Conservation (phyloP, 2,888 invertebrate genomes). For the Athrips mouffetella region DNA sequence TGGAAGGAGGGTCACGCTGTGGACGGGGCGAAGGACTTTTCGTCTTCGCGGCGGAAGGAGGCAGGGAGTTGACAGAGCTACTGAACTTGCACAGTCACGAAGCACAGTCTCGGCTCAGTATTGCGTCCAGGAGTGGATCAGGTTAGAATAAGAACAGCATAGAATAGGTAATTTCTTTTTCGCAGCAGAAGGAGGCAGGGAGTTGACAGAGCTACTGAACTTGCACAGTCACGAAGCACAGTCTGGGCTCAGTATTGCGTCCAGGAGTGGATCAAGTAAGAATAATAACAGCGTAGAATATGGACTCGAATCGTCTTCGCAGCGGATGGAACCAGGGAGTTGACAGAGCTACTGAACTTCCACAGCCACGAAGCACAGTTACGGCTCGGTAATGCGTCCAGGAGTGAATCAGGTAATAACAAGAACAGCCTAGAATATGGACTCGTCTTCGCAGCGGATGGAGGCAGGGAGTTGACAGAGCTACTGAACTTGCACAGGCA, state of each 20-base stretch:
- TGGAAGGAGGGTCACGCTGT: slow-evolving; percentile 93
- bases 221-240: slow-evolving; percentile 80
- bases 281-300: too few relatives aligned
- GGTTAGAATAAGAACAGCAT: slow-evolving; percentile 44
- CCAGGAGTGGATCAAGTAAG: slow-evolving; percentile 66
- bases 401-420: slow-evolving; percentile 62
- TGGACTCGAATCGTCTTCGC: slow-evolving; percentile 88
- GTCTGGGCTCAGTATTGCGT: slow-evolving; percentile 65
- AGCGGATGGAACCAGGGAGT: slow-evolving; percentile 87
- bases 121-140: slow-evolving; percentile 68
- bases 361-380: slow-evolving; percentile 78
- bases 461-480: slow-evolving; percentile 85
- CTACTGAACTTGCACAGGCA: slow-evolving; percentile 81
- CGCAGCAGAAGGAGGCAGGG: slow-evolving; percentile 87
- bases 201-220: slow-evolving; percentile 84
- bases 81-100: slow-evolving; percentile 82
- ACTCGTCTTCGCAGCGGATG: slow-evolving; percentile 89
- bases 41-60: slow-evolving; percentile 87
- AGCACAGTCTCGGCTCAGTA: slow-evolving; percentile 68
- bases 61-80: slow-evolving; percentile 84
- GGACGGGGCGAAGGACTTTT: slow-evolving; percentile 90
- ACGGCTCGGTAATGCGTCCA: slow-evolving; percentile 63
- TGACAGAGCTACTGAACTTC: slow-evolving; percentile 83
- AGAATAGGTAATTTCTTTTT: too few relatives aligned
- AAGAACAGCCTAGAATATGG: too few relatives aligned